Base-by-base conservation (phyloP, 2,888 invertebrate genomes). In the Andrena marginata region DNA sequence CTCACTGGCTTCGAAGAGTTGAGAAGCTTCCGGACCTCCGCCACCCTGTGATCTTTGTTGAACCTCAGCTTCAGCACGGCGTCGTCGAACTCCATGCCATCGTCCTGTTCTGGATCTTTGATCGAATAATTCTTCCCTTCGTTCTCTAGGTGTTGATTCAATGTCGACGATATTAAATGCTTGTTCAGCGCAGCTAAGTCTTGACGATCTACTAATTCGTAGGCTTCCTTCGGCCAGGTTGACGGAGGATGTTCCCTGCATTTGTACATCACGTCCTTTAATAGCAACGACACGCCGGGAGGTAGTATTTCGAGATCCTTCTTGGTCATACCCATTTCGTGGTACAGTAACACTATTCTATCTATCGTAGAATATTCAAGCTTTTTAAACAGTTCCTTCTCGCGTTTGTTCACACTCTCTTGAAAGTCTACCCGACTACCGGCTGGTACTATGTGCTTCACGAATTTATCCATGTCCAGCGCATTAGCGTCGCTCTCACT, bases 1-100 rank as follows among this genome's bases (percentile, higher is more conserved):
- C 96, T 95, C 8, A 98, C 98, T 0, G 99, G 98, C 84, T 97
- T 96, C 0, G 98, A 97, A 0, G 98, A 98, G 92, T 97, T 97
- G 0, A 99, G 95, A 83, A 98, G 95, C 75, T 97, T 96, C 75
- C 97, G 96, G 1, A 98, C 97, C 94, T 99, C 99, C 10, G 96
- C 95, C 85, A 98, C 96, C 72, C 99, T 90, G 63, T 94, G 94
- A 85, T 94, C 94, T 54, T 91, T 91, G 68, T 92, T 93, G 69
- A 94, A 94, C 49, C 93, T 84, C 49, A 94, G 72, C 68, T 91
- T 92, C 5, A 93, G 79, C 69, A 96, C 92, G 77, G 95, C 95
- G 79, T 94, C 92, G 76, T 94, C 94, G 63, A 94, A 93, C 88
- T 96, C 96, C 96, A 97, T 96, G 13, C 96, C 96, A 92, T 96